Conservation (phyloP, 1,140 invertebrate genomes). For the Ceratina australensis region DNA sequence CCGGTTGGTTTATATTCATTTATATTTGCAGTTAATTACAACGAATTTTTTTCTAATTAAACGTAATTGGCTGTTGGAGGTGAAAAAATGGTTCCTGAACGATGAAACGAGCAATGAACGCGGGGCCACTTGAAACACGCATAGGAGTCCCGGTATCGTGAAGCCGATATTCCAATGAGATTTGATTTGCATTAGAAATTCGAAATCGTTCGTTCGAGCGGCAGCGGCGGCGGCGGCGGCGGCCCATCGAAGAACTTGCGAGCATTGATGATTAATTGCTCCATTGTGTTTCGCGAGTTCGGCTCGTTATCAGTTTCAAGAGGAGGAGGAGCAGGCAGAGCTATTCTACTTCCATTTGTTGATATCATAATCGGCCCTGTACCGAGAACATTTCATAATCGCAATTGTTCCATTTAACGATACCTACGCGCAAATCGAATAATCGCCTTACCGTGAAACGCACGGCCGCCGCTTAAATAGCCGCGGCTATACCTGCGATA, state of each 20-base stretch:
- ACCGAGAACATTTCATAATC: constrained; percentile 34
- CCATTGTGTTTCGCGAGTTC: constrained; percentile 1
- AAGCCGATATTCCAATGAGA: background rate
- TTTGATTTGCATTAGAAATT: constrained; percentile 17
- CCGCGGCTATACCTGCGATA: constrained; percentile 11
- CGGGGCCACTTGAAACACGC: background rate
- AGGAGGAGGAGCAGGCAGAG: background rate
- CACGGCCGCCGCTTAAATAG: constrained; percentile 7
- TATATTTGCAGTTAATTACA: too few species aligned
- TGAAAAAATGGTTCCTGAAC: background rate
- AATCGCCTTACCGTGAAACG: constrained; percentile 40
- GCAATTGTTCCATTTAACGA: constrained; percentile 47
- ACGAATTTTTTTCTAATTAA: too few species aligned
- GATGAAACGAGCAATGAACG: background rate
- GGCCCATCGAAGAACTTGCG: constrained; percentile 5
- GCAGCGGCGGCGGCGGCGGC: too few species aligned
- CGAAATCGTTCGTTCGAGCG: background rate
- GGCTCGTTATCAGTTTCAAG: constrained; percentile 17
- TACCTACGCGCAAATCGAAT: constrained; percentile 42
- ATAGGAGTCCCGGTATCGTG: background rate
- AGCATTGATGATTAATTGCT: constrained; percentile 13
- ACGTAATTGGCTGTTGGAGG: too few species aligned
- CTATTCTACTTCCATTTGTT: constrained; percentile 16
- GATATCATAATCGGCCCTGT: constrained; percentile 1
- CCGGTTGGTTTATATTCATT: too few species aligned